Conservation (phyloP, 2,113 vertebrate genomes). For the Regulus satrapa region DNA sequence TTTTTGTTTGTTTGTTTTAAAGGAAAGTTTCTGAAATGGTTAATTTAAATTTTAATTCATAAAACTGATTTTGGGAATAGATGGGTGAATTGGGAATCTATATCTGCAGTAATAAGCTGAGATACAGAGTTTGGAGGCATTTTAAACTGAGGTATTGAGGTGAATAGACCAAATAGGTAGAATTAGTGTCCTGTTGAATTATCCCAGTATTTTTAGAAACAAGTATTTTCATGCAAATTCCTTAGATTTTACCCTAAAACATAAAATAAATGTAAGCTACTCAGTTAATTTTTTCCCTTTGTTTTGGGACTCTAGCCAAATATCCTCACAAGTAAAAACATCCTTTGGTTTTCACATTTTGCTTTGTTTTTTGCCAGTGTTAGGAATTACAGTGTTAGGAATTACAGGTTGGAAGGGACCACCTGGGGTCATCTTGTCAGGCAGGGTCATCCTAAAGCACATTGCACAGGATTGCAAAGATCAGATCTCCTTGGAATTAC, state of each 20-base stretch:
- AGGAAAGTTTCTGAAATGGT: neutral
- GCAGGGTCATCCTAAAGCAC: neutral
- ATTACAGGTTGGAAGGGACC: neutral
- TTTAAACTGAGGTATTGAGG: neutral
- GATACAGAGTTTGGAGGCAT: neutral
- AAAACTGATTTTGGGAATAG: neutral
- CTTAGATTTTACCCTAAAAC: neutral
- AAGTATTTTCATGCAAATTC: constrained; percentile 6
- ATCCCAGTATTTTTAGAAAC: neutral
- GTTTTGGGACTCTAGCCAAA: neutral
- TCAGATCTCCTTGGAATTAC: neutral
- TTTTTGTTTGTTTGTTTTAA: neutral
- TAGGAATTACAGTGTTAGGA: neutral
- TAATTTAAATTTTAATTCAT: neutral
- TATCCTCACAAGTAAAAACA: neutral
- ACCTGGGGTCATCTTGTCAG: neutral
- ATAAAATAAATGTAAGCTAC: neutral
- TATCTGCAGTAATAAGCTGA: constrained; percentile 16
- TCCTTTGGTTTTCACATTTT: neutral
- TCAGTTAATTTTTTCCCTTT: neutral
- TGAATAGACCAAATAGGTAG: neutral
- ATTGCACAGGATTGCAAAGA: neutral
- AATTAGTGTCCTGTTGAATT: constrained; percentile 19
- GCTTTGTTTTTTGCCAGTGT: neutral
- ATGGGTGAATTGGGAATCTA: neutral